A percentile compares a stretch with the other conserved stretches of the same genome.
These are phyloP conservation scores for Esox lucius DNA, from an alignment of 2,797 vertebrate species.

Conservation along the genomic window DNA sequence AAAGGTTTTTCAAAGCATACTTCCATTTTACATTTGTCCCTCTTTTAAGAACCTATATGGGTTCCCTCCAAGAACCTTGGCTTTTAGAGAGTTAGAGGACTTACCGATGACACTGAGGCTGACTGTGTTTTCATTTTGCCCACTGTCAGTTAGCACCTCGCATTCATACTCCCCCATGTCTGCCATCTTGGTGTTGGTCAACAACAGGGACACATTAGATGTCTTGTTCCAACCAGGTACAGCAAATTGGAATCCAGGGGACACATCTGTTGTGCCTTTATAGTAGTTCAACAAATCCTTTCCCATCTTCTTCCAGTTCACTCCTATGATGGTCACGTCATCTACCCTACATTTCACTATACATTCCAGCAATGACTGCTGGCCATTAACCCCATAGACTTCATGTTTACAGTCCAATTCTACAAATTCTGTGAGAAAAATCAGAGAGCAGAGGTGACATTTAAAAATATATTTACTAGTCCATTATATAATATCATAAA, in stretches of 20 bases:
- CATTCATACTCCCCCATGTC: conserved; percentile 25
- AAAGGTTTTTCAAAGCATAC: too few species aligned
- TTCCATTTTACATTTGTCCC: too few species aligned
- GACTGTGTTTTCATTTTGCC: fast-evolving
- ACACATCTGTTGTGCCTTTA: fast-evolving
- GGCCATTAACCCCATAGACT: conserved; percentile 2
- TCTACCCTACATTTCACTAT: fast-evolving
- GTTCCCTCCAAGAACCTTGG: too few species aligned
- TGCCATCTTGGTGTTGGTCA: conserved; percentile 34
- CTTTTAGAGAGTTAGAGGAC: not conserved
- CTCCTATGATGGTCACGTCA: fast-evolving
- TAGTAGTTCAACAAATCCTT: fast-evolving
- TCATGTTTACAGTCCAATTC: fast-evolving
- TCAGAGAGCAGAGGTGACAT: not conserved
- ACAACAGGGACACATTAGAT: conserved; percentile 60
- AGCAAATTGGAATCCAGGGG: conserved; percentile 29
- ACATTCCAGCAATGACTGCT: conserved; percentile 52
- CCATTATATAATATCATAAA: not conserved
- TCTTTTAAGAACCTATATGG: too few species aligned
- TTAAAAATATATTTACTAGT: not conserved
- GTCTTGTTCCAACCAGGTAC: conserved; percentile 11
- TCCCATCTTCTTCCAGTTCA: conserved; percentile 41
- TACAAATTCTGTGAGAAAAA: conserved; percentile 32
- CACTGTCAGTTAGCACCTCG: not conserved
- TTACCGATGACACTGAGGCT: conserved; percentile 56